Evolutionary conservation across 2,888 invertebrate species (phyloP), one percentile per base, ranked within the genome.

Genomic region (Polydrusus tereticollis): DNA sequence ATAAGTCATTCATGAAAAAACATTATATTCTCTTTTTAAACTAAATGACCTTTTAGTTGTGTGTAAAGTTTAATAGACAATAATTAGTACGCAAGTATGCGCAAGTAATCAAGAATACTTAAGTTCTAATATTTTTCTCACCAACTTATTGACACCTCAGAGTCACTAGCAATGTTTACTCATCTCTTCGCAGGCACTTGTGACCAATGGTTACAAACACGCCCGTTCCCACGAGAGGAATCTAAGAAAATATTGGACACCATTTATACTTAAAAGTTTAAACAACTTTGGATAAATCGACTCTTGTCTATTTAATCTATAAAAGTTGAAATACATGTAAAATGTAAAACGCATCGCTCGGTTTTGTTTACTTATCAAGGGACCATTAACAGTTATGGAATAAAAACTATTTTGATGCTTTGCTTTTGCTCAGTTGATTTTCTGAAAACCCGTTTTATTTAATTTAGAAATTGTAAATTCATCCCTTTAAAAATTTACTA

Each of bases 191-290:
- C 70, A 59, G 70, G 58, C 65, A 70, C 70, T 65, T 65, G 70
- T 41, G 70, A 70, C 70, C 70, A 59, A 70, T 70, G 50, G 59
- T 70, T 59, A 70, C 70, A 70, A 70, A 70, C 70, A 70, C 59
- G 38, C 18, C 50, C 38, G 65, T 41, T 70, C 70, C 70, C 70
- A 65, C 63, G 70, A 55, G 64, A 41, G 33, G 47, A 67, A 72
- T 72, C 72, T 72, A 72, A 67, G 67, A 72, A 62, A 72, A 72
- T 72, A 72, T 72, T 72, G 66, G 67, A 72, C 67, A 36, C 47
- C 62, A 50, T 55, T 67, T 63, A 50, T 67, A 63, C 67, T 72
- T 72, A 63, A 67, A 68, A 67, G 67, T 72, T 72, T 63, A 68
- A 68, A 68, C 50, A 67, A 43, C 65, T 59, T 38, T 26, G 55